Evolutionary conservation across 2,113 vertebrate genomes (phyloP).

Genomic region (Cryptomyrus ogoouensis): DNA sequence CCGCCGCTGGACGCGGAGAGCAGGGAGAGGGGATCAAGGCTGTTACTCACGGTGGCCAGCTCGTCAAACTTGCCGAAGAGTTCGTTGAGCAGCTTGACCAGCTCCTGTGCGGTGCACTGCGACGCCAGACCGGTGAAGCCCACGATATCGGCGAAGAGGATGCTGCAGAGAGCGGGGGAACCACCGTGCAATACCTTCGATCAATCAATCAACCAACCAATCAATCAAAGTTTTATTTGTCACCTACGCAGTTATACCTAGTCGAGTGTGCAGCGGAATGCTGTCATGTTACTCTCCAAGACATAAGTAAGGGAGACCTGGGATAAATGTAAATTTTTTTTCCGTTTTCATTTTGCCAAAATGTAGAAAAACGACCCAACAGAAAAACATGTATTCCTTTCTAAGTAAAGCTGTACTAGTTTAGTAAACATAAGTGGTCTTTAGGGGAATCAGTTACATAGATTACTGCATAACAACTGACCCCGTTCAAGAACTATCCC

Average conservation of each 20-base stretch:
- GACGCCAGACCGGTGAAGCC: constrained; percentile 95
- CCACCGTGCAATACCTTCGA: background rate
- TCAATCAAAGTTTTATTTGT: background rate
- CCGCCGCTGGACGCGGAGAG: background rate
- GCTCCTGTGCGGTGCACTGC: constrained; percentile 94
- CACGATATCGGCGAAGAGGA: constrained; percentile 97
- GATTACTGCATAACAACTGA: background rate
- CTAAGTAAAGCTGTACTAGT: background rate
- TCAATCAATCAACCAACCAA: background rate
- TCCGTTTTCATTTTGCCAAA: background rate
- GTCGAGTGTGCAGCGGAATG: background rate
- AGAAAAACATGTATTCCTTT: background rate
- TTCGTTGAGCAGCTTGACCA: constrained; percentile 94
- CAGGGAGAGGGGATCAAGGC: background rate
- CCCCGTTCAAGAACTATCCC: background rate
- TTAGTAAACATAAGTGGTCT: background rate
- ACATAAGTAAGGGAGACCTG: background rate
- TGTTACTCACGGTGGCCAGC: constrained; percentile 82
- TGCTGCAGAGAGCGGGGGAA: constrained; percentile 60
- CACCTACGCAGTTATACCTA: background rate
- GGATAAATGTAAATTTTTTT: background rate
- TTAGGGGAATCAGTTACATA: background rate
- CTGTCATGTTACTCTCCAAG: background rate
- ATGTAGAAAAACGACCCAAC: background rate
- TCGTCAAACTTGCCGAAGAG: constrained; percentile 98